Evolutionary conservation across 64 coral and sea anemone species (phyloP).

Genomic region (Catalaphyllia jardinei): DNA sequence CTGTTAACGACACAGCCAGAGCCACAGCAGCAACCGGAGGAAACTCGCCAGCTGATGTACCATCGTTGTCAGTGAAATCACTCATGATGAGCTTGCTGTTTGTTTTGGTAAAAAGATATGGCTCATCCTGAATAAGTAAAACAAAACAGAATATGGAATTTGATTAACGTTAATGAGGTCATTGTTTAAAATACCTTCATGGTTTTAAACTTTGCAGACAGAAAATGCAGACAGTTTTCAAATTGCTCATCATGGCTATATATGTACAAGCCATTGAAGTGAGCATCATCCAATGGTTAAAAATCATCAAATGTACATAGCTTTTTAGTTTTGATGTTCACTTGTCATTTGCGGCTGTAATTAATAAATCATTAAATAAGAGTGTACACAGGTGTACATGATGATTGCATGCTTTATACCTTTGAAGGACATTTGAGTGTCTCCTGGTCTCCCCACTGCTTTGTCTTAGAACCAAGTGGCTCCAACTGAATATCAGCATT

Average conservation of each 20-base stretch:
- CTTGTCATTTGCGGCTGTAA: too few species aligned
- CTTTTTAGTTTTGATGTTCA: too few species aligned
- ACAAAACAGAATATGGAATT: too few species aligned
- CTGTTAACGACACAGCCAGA: constrained; percentile 61
- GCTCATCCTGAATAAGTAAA: constrained; percentile 20
- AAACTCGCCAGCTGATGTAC: constrained; percentile 31
- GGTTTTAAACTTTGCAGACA: too few species aligned
- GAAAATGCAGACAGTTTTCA: too few species aligned
- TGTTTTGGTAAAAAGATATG: constrained; percentile 66
- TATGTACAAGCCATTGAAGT: too few species aligned
- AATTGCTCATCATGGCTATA: too few species aligned
- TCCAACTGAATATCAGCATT: constrained; percentile 48
- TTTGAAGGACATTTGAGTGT: constrained; percentile 45
- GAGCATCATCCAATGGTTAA: too few species aligned
- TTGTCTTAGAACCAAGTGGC: constrained; percentile 43
- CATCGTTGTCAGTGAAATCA: constrained; percentile 17
- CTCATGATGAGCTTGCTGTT: constrained; percentile 61
- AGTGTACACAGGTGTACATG: background rate
- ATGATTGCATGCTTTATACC: background rate
- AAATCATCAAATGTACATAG: too few species aligned
- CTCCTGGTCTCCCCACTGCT: constrained; percentile 47
- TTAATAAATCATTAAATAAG: background rate
- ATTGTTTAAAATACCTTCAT: too few species aligned
- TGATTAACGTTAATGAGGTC: too few species aligned
- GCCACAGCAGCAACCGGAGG: constrained; percentile 66